Percentiles rank a stretch among this genome's conserved stretches.
These are phyloP conservation scores for Synanthedon tipuliformis DNA, from an alignment of 2,888 invertebrate species.

Conservation along the genomic window DNA sequence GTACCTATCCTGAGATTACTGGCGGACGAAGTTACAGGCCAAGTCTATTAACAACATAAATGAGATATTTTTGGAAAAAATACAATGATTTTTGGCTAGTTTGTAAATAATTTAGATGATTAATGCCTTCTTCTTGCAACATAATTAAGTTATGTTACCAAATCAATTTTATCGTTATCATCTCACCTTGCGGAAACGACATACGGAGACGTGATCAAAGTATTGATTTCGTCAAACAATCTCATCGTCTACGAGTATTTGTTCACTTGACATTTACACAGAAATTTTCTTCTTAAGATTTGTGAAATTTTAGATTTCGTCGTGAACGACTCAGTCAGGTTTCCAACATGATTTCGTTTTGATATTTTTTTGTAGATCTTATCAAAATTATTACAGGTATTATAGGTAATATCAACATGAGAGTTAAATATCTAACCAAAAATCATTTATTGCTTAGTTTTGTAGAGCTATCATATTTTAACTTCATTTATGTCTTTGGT, in stretches of 20 bases:
- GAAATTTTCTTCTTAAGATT: conserved; percentile 23
- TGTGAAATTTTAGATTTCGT: not conserved
- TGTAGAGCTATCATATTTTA: too few relatives aligned
- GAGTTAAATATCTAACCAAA: not conserved
- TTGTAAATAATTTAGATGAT: too few relatives aligned
- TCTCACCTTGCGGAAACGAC: conserved; percentile 34
- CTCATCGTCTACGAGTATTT: conserved; percentile 7
- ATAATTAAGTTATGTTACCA: too few relatives aligned
- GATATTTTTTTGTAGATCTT: not conserved
- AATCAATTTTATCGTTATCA: too few relatives aligned
- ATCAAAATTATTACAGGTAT: not conserved
- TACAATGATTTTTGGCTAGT: too few relatives aligned
- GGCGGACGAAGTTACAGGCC: too few relatives aligned
- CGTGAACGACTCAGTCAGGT: conserved; percentile 4
- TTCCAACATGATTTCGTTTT: conserved; percentile 16
- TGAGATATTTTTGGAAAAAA: too few relatives aligned
- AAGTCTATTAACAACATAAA: too few relatives aligned
- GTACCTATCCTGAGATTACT: too few relatives aligned
- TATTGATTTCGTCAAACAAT: conserved; percentile 41
- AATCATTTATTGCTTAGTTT: not conserved
- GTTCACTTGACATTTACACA: conserved; percentile 9
- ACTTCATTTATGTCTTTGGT: too few relatives aligned
- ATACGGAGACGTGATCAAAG: conserved; percentile 33
- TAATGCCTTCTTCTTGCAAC: too few relatives aligned
- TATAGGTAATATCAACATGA: not conserved